phyloP scores from a whole-genome alignment of 2,113 vertebrate genomes.

The Prolemur simus region DNA sequence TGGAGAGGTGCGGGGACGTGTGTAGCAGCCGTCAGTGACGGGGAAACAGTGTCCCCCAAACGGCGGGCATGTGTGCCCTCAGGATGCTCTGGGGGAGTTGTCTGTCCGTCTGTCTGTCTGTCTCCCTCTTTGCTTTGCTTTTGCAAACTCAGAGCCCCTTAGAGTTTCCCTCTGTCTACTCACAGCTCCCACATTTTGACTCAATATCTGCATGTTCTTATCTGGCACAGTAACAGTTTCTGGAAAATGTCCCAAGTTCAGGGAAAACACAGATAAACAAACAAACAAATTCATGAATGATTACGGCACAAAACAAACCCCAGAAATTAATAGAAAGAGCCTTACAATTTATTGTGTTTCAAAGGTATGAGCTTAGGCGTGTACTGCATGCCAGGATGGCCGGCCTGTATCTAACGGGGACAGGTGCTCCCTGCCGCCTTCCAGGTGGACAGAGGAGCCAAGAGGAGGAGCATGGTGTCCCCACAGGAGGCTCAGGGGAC shows the following conservation, averaged over 20 bases:
- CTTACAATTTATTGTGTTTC: accelerated
- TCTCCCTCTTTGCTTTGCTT: too few species aligned
- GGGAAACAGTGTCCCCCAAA: accelerated
- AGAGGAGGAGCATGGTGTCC: accelerated
- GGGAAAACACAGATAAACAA: neutral
- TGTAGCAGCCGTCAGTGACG: too few species aligned
- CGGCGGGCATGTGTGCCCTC: accelerated
- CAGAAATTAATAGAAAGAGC: neutral
- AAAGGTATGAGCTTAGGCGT: accelerated
- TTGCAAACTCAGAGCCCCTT: neutral
- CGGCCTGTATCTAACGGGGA: accelerated
- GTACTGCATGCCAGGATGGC: accelerated
- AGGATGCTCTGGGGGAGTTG: accelerated
- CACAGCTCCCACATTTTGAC: too few species aligned
- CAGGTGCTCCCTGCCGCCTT: accelerated
- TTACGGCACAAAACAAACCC: neutral
- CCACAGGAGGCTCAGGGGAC: accelerated
- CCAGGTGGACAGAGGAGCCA: neutral
- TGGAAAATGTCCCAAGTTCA: neutral
- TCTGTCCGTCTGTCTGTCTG: too few species aligned
- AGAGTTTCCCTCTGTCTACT: accelerated
- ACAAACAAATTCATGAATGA: accelerated
- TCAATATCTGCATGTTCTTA: accelerated
- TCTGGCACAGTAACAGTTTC: too few species aligned
- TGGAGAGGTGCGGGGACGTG: accelerated